Base-by-base conservation (phyloP, 1,140 invertebrate species). In the Musca domestica region DNA sequence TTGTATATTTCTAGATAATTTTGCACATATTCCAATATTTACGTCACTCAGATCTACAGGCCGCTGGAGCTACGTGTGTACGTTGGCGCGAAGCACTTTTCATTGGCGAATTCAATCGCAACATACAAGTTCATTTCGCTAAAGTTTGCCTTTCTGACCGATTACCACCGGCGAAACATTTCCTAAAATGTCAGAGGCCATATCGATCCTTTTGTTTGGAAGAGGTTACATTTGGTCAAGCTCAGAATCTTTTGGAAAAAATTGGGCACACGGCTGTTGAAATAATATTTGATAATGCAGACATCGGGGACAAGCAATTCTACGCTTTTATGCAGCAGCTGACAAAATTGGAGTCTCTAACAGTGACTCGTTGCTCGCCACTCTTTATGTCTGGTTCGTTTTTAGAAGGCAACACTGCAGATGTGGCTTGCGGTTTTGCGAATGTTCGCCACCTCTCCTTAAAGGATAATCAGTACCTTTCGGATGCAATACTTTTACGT, bases 351-450 rank as follows among this genome's bases (percentile, higher is more conserved):
- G 83, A 85, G 72, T 76, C 76, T 67, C 80, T 92, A 4, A 85
- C 86, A 69, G 83, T 91, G 20, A 84, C 85, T 70, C 84, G 84
- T 51, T 91, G 89, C 72, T 86, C 88, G 72, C 88, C 89, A 64
- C 81, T 91, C 12, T 88, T 91, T 56, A 91, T 91, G 88, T 88
- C 88, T 25, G 91, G 90, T 12, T 84, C 85, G 2, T 79, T 92
- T 20, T 75, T 91, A 48, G 88, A 89, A 72, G 83, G 84, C 68
- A 82, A 71, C 79, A 84, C 27, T 71, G n/a, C 48, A 67, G 74
- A 34, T 22, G 70, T 87, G 6, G 76, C 80, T 19, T 70, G 84
- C 7, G 85, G 83, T 63, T 79, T 91, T 56, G 80, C 84, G 67
- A 85, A 86, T 66, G 81, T 92, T 14, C 84, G 81, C 69, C 80